A percentile compares a stretch with the other conserved stretches of the same genome.
Conservation (phyloP, 2,888 invertebrate species). For the Drosophila meridiana region DNA sequence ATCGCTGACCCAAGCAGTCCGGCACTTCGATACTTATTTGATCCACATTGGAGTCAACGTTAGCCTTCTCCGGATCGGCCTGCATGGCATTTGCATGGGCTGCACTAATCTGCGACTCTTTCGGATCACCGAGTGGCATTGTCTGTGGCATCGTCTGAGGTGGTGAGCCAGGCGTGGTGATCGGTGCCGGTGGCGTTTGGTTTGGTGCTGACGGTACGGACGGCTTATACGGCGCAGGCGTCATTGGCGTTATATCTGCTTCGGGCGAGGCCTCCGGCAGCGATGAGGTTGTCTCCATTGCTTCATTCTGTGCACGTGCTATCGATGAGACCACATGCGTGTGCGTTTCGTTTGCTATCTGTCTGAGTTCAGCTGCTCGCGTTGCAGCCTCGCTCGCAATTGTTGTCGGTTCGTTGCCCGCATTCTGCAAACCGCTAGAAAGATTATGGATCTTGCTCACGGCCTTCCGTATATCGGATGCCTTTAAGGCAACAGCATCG, state of each 20-base stretch:
- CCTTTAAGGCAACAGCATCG: neutral
- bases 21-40: slow-evolving; percentile 61
- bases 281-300: neutral
- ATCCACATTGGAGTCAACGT: slow-evolving; percentile 18
- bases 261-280: neutral
- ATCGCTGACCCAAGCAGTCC: slow-evolving; percentile 45
- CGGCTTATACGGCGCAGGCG: slow-evolving; percentile 1
- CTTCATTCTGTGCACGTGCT: neutral
- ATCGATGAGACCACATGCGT: neutral
- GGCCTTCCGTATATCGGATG: neutral
- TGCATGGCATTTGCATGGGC: neutral
- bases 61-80: neutral
- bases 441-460: neutral
- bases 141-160: slow-evolving; percentile 26
- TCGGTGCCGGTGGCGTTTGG: slow-evolving; percentile 6
- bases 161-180: slow-evolving; percentile 9
- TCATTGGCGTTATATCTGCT: slow-evolving; percentile 30
- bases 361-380: neutral
- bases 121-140: slow-evolving; percentile 35
- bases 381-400: neutral
- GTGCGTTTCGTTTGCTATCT: neutral
- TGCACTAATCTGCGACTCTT: slow-evolving; percentile 32
- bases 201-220: slow-evolving; percentile 4
- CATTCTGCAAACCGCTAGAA: neutral
- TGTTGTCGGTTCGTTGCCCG: neutral